Percentiles rank a stretch among this genome's conserved stretches.
Evolutionary conservation across 2,113 vertebrate species (phyloP).

Genomic region (Onychostoma macrolepis): DNA sequence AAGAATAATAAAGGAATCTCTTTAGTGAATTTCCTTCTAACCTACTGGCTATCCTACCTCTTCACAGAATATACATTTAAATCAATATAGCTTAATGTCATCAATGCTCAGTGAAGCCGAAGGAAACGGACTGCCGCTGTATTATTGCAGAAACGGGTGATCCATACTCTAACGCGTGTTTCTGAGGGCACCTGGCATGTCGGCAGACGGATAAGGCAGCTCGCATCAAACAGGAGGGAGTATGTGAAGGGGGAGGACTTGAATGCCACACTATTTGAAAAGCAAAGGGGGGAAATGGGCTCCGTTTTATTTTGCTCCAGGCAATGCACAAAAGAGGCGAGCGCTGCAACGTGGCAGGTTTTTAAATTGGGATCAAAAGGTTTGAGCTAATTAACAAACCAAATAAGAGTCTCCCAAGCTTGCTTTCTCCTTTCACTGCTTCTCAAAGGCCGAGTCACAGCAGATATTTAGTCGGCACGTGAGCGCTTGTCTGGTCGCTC

Average conservation of each 20-base stretch:
- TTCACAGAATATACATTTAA: neutral
- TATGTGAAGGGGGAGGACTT: slow-evolving; percentile 27
- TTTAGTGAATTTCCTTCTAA: neutral
- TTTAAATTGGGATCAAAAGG: slow-evolving; percentile 82
- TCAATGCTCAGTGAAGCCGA: slow-evolving; percentile 63
- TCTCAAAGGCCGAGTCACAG: slow-evolving; percentile 34
- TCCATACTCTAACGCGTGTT: slow-evolving; percentile 58
- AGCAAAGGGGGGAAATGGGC: slow-evolving; percentile 60
- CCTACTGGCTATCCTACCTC: too few species aligned
- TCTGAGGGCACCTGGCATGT: slow-evolving; percentile 57
- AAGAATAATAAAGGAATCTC: neutral
- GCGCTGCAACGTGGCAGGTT: slow-evolving; percentile 68
- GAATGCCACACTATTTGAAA: slow-evolving; percentile 67
- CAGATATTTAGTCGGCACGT: slow-evolving; percentile 22
- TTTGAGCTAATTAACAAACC: slow-evolving; percentile 80
- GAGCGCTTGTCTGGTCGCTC: neutral
- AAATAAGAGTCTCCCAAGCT: slow-evolving; percentile 72
- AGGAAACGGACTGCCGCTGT: slow-evolving; percentile 67
- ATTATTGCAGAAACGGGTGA: slow-evolving; percentile 54
- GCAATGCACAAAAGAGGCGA: slow-evolving; percentile 70
- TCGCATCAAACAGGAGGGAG: slow-evolving; percentile 24
- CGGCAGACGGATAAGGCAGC: slow-evolving; percentile 66
- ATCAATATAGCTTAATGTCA: slow-evolving; percentile 54
- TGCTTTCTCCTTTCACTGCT: slow-evolving; percentile 49
- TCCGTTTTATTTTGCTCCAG: slow-evolving; percentile 70